Percentiles rank a stretch among this genome's conserved stretches.
These are phyloP conservation scores for Alcedo quadribrachys DNA, from an alignment of 2,797 vertebrate genomes.

Conservation along the genomic window DNA sequence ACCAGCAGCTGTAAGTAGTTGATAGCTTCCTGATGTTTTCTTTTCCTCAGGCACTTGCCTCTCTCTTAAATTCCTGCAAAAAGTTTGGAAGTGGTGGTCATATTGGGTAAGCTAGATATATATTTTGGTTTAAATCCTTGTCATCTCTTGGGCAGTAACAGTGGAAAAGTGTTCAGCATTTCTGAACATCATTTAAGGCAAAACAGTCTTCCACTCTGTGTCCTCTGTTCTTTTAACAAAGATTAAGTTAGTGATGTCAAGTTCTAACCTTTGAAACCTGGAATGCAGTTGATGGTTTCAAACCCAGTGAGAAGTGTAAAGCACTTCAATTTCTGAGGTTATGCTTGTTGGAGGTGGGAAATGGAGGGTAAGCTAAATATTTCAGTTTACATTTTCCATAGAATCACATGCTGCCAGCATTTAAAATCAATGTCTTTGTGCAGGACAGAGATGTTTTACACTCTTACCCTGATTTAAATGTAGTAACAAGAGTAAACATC, in stretches of 20 bases:
- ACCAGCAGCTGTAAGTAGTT: not conserved
- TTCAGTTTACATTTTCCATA: not conserved
- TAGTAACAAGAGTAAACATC: not conserved
- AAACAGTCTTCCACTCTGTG: not conserved
- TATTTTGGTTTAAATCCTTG: not conserved
- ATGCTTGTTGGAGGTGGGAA: not conserved
- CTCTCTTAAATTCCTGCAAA: conserved; percentile 40
- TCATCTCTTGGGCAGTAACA: not conserved
- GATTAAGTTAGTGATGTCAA: not conserved
- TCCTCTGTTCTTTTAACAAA: not conserved
- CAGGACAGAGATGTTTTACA: not conserved
- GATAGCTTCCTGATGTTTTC: not conserved
- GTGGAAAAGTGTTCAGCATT: not conserved
- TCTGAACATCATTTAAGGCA: not conserved
- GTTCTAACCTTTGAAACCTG: not conserved
- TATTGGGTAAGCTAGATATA: conserved; percentile 66
- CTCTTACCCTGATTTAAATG: not conserved
- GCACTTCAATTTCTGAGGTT: not conserved
- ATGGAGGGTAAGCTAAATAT: not conserved
- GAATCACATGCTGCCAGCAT: not conserved
- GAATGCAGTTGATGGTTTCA: not conserved
- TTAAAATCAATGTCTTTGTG: not conserved
- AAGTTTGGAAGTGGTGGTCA: conserved; percentile 55
- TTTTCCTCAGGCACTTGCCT: conserved; percentile 63
- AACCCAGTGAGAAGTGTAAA: not conserved